These are phyloP conservation scores for Eucera pruinosa DNA, from an alignment of 2,888 invertebrate genomes.

Conservation along the genomic window DNA sequence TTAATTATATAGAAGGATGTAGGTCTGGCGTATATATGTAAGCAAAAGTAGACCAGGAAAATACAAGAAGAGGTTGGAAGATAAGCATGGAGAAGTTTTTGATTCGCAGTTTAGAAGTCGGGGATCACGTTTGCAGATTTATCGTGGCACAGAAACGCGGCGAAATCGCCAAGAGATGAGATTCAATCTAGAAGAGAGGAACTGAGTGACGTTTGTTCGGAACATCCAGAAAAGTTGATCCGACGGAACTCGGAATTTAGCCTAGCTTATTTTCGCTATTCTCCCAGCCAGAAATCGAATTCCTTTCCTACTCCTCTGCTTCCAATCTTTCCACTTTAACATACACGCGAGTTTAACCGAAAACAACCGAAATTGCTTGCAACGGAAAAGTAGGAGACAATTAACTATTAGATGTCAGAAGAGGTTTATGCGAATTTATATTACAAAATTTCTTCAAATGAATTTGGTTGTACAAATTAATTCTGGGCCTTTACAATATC, in stretches of 20 bases:
- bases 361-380: no score
- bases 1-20: no score
- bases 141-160: background rate
- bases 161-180: conserved; percentile 11
- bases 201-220: conserved; percentile 19
- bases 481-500: no score
- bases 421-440: no score
- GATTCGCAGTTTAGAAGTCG: background rate
- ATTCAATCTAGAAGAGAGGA: conserved; percentile 20
- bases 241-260: conserved; percentile 11
- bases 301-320: background rate
- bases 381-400: no score
- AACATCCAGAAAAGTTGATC: conserved; percentile 16
- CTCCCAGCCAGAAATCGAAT: background rate
- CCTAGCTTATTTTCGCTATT: conserved; percentile 1
- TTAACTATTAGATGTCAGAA: no score
- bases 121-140: conserved; percentile 14
- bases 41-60: no score
- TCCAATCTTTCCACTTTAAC: background rate
- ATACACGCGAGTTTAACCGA: no score
- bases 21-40: no score
- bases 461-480: no score
- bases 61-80: background rate
- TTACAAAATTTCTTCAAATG: no score
- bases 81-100: background rate